Conservation (phyloP, 2,113 vertebrate genomes). For the Ceyx margarethae region DNA sequence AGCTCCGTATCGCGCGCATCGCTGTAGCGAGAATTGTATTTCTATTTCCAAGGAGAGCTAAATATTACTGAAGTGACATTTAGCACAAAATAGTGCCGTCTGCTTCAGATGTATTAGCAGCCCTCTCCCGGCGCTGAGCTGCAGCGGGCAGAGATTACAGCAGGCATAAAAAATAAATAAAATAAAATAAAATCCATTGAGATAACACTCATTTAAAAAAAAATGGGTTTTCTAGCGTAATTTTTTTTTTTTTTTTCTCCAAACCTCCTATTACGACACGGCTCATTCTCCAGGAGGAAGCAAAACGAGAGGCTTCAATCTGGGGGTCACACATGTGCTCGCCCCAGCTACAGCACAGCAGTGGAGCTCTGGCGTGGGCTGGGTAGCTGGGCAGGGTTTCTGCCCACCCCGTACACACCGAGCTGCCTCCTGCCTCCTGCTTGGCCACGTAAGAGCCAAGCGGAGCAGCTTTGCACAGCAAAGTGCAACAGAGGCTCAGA, state of each 20-base stretch:
- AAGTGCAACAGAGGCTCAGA: neutral
- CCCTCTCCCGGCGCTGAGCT: neutral
- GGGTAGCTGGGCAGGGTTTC: neutral
- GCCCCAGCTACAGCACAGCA: too few species aligned
- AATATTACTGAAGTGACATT: neutral
- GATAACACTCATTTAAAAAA: neutral
- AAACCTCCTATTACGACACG: neutral
- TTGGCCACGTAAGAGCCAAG: neutral
- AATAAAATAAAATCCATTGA: neutral
- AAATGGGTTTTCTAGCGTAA: neutral
- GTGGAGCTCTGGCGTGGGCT: too few species aligned
- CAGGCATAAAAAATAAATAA: neutral
- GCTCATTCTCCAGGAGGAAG: neutral
- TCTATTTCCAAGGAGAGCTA: neutral
- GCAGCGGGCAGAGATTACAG: neutral
- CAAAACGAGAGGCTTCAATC: neutral
- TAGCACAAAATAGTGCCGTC: neutral
- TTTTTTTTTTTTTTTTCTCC: neutral
- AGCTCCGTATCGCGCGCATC: fast-evolving
- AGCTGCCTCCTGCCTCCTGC: neutral
- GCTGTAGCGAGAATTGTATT: neutral
- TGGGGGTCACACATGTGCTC: fast-evolving
- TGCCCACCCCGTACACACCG: neutral
- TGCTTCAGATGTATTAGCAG: neutral
- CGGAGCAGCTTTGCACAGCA: neutral